Evolutionary conservation across 1,140 invertebrate genomes (phyloP).

Genomic region (Cotesia glomerata): DNA sequence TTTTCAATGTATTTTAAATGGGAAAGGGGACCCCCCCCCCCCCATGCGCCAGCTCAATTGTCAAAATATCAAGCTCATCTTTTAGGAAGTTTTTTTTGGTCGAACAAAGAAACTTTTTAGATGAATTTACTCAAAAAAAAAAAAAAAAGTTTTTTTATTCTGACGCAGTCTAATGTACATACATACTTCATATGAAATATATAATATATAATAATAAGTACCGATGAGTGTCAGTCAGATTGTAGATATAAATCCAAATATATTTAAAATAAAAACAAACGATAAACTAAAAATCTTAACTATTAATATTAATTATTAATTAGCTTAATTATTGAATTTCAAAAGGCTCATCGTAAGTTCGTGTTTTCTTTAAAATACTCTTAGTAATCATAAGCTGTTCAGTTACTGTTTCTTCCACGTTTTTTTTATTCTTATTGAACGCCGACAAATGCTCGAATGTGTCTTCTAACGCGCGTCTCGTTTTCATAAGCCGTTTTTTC

Average conservation of each 20-base stretch:
- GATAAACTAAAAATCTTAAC: not conserved
- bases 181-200: not conserved
- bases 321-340: constrained; percentile 43
- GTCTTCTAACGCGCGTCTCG: constrained; percentile 61
- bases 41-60: too few species aligned
- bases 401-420: constrained; percentile 61
- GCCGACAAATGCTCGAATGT: constrained; percentile 72
- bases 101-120: too few species aligned
- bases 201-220: not conserved
- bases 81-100: too few species aligned
- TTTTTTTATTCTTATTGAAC: constrained; percentile 61
- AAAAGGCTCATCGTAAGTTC: constrained; percentile 55
- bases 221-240: not conserved
- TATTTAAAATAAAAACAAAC: not conserved
- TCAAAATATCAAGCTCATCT: too few species aligned
- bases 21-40: too few species aligned
- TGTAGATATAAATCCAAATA: not conserved
- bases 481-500: constrained; percentile 58
- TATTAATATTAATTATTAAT: not conserved
- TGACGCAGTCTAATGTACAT: too few species aligned
- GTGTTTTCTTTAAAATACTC: constrained; percentile 58
- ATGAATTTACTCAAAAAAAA: too few species aligned
- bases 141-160: too few species aligned
- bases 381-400: constrained; percentile 60
- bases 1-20: too few species aligned